Evolutionary conservation across 2,888 invertebrate genomes (phyloP).

Genomic region (Tenthredo notha): DNA sequence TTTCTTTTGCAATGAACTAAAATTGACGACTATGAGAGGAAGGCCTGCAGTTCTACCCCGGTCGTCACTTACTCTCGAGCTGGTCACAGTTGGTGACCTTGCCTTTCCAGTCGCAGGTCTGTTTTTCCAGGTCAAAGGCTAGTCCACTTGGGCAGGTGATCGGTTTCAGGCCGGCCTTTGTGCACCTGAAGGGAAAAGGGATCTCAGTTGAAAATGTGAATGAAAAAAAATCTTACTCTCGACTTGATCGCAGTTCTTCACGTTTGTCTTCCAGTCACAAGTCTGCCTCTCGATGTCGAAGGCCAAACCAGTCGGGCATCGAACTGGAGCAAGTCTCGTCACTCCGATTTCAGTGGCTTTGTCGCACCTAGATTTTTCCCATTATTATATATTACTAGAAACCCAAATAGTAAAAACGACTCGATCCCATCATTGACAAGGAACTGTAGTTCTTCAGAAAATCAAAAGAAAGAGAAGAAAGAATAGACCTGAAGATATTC

Average conservation of each 20-base stretch:
- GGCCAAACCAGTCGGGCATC: constrained; percentile 94
- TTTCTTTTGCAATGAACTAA: neutral
- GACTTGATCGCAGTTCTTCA: constrained; percentile 95
- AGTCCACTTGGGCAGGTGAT: constrained; percentile 98
- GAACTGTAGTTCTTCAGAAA: neutral
- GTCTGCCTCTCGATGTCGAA: constrained; percentile 97
- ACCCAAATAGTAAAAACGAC: neutral
- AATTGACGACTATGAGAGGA: constrained; percentile 37
- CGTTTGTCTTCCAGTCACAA: constrained; percentile 97
- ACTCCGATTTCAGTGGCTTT: constrained; percentile 92
- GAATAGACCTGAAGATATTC: neutral
- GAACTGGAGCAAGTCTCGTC: constrained; percentile 92
- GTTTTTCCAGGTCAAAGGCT: constrained; percentile 98
- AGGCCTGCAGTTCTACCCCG: constrained; percentile 59
- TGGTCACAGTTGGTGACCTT: constrained; percentile 98
- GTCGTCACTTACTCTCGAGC: constrained; percentile 94
- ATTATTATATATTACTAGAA: neutral
- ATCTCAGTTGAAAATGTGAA: constrained; percentile 58
- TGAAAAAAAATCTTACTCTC: constrained; percentile 90
- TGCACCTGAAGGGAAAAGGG: constrained; percentile 89
- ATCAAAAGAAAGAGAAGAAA: constrained; percentile 3
- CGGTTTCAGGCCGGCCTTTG: constrained; percentile 97
- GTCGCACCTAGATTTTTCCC: constrained; percentile 89
- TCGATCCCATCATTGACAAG: neutral
- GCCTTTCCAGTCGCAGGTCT: constrained; percentile 99